These are phyloP conservation scores for Cynocephalus volans DNA, from an alignment of 2,113 vertebrate genomes.

Conservation along the genomic window DNA sequence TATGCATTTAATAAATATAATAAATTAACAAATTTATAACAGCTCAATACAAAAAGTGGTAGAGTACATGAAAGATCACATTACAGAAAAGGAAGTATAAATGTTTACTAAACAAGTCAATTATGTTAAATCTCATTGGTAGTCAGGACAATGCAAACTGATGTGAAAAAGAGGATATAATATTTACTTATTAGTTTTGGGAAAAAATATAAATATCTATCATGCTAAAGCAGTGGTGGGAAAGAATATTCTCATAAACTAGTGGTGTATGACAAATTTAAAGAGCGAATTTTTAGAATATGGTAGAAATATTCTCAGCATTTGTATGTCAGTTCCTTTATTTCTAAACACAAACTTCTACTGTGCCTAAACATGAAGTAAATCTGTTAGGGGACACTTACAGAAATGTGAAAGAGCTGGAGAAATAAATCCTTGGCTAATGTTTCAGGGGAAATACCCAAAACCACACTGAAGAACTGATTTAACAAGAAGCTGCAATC, in stretches of 20 bases:
- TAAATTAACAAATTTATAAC: neutral
- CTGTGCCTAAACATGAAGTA: neutral
- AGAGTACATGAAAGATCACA: neutral
- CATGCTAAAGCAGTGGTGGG: neutral
- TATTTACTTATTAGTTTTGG: neutral
- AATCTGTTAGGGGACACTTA: neutral
- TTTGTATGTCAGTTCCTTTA: neutral
- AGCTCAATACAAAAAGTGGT: neutral
- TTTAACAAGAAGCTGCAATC: neutral
- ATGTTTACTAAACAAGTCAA: neutral
- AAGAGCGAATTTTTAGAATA: neutral
- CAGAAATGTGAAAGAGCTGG: neutral
- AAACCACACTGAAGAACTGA: neutral
- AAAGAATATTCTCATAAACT: neutral
- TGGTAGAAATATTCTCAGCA: neutral
- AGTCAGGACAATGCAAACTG: neutral
- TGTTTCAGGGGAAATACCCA: neutral
- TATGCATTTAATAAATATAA: too few relatives aligned
- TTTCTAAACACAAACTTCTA: neutral
- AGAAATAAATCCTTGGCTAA: neutral
- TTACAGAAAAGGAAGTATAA: neutral
- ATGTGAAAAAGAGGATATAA: neutral
- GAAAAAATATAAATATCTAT: neutral
- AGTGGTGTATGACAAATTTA: neutral
- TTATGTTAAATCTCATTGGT: neutral